Percentiles rank a stretch among this genome's conserved stretches.
phyloP scores from a whole-genome alignment of 2,888 invertebrate genomes.

The Callinectes sapidus region DNA sequence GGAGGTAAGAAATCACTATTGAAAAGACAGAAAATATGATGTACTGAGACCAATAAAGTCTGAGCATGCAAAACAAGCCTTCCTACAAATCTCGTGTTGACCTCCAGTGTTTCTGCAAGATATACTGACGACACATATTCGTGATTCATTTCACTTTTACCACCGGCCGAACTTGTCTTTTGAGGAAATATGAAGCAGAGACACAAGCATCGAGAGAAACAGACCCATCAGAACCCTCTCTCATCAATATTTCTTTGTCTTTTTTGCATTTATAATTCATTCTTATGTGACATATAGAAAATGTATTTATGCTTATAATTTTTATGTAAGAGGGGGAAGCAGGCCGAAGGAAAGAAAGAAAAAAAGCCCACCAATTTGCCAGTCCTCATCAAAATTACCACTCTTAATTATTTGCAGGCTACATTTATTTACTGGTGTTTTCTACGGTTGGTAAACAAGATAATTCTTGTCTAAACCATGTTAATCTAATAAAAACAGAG shows the following conservation, averaged over 20 bases:
- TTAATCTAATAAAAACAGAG: too few species aligned
- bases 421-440: too few species aligned
- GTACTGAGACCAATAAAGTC: background rate
- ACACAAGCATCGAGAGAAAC: background rate
- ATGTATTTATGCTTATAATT: too few species aligned
- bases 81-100: background rate
- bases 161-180: background rate
- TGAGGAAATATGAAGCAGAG: background rate
- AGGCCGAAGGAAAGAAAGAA: too few species aligned
- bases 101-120: background rate
- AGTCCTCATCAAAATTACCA: too few species aligned
- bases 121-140: background rate
- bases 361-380: too few species aligned
- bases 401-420: too few species aligned
- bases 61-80: background rate
- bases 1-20: background rate
- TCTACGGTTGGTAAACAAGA: too few species aligned
- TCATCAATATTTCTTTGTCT: background rate
- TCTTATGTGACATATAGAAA: too few species aligned
- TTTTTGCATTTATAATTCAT: too few species aligned
- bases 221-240: background rate
- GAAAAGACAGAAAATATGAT: background rate
- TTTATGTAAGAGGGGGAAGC: too few species aligned
- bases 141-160: background rate
- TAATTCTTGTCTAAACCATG: too few species aligned